phyloP scores from a whole-genome alignment of 2,888 invertebrate genomes.

The Dryomyza anilis region DNA sequence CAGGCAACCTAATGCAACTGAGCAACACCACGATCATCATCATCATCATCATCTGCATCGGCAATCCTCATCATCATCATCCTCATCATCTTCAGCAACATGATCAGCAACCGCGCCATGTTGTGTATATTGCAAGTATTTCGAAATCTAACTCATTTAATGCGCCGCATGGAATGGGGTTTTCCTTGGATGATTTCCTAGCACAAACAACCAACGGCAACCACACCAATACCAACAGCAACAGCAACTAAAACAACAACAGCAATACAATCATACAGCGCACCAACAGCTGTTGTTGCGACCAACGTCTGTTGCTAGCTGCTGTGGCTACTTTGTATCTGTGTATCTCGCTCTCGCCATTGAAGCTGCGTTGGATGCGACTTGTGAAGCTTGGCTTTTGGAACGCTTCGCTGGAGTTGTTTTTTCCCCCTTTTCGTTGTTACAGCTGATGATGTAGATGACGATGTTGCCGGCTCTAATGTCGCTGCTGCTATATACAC shows the following conservation, averaged over 20 bases:
- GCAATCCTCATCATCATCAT: no score
- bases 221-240: no score
- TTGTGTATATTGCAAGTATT: conserved; percentile 7
- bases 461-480: no score
- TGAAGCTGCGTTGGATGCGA: conserved; percentile 6
- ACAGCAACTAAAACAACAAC: no score
- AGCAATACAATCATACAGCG: not conserved
- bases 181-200: conserved; percentile 30
- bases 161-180: conserved; percentile 19
- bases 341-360: no score
- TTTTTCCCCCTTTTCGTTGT: not conserved
- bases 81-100: no score
- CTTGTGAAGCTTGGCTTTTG: conserved; percentile 5
- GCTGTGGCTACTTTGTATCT: conserved; percentile 13
- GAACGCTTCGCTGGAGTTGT: conserved; percentile 23
- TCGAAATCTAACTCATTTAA: conserved; percentile 8
- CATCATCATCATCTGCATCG: no score
- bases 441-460: no score
- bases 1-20: no score
- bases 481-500: no score
- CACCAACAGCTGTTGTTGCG: not conserved
- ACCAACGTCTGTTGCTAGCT: conserved; percentile 2
- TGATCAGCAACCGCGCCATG: no score
- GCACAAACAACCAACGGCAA: conserved; percentile 11
- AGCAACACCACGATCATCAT: no score